Evolutionary conservation across 2,888 invertebrate species (phyloP), one percentile per base, ranked within the genome.

Genomic region (Maniola hyperantus): DNA sequence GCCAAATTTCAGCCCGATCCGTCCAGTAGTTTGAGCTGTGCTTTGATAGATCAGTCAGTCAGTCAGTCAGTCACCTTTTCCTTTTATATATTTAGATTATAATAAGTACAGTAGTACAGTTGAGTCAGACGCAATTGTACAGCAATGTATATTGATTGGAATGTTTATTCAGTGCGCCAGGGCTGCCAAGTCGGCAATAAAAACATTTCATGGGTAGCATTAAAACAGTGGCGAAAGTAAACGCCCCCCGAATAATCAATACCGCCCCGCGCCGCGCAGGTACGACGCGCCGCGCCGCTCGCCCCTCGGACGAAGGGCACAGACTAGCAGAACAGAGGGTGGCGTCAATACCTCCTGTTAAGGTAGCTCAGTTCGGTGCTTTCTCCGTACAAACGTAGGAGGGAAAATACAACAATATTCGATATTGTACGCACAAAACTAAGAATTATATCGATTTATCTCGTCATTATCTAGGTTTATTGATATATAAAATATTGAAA

Each of bases 201-300:
- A 91, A 91, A 88, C 89, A 88, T 89, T 90, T 89, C 88, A 89
- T 86, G 83, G 88, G 84, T 79, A 81, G 82, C 87, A 89, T 91
- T 91, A 91, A 90, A 91, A 91, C 90, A 89, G 85, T 87, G 89
- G 89, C 85, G 91, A 91, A 91, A 91, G 91, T 91, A 90, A 90
- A 88, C 89, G 87, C 82, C 82, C 77, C 76, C 75, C 75, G 79
- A 84, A 85, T 85, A 85, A 85, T 85, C 85, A 84, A 85, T 85
- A 85, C 83, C 84, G 87, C 89, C 78, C 78, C 80, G 76, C 77
- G 79, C 83, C 84, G 87, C 89, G 89, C 89, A 89, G 90, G 88
- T 89, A 87, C 81, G 78, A 72, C 74, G 76, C 80, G 77, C 76
- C 77, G 77, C 77, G 66, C 74, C 77, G 72, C 76, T 72, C 76